Evolutionary conservation across 2,113 vertebrate genomes (phyloP).

Genomic region (Oryzias melastigma): DNA sequence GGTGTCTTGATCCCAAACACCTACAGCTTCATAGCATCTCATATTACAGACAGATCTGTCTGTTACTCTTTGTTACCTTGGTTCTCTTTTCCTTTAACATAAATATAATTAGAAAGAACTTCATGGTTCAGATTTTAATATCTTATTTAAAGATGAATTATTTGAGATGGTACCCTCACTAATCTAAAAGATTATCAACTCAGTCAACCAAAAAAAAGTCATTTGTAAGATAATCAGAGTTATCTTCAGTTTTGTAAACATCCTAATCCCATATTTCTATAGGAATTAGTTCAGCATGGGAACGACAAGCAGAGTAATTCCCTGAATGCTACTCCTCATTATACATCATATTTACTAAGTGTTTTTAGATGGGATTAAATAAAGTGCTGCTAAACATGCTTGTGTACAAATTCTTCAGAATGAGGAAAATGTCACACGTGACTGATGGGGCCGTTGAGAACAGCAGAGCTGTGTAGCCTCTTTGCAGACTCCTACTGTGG

Average conservation of each 20-base stretch:
- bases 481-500: not conserved
- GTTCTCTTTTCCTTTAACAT: not conserved
- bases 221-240: no score
- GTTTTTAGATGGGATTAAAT: no score
- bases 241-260: slow-evolving; percentile 2
- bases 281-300: not conserved
- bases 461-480: not conserved
- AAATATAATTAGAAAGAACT: no score
- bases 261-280: not conserved
- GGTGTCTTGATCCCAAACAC: slow-evolving; percentile 40
- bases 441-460: not conserved
- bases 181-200: no score
- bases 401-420: not conserved
- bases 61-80: slow-evolving; percentile 22
- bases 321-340: not conserved
- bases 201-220: no score
- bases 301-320: not conserved
- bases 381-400: no score
- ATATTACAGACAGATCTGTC: slow-evolving; percentile 34
- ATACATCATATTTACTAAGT: not conserved
- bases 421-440: not conserved
- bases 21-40: slow-evolving; percentile 45
- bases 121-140: no score
- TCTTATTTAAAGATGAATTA: no score
- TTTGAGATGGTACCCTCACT: no score